Conservation (phyloP, 2,113 vertebrate species). For the Lanius ludovicianus region DNA sequence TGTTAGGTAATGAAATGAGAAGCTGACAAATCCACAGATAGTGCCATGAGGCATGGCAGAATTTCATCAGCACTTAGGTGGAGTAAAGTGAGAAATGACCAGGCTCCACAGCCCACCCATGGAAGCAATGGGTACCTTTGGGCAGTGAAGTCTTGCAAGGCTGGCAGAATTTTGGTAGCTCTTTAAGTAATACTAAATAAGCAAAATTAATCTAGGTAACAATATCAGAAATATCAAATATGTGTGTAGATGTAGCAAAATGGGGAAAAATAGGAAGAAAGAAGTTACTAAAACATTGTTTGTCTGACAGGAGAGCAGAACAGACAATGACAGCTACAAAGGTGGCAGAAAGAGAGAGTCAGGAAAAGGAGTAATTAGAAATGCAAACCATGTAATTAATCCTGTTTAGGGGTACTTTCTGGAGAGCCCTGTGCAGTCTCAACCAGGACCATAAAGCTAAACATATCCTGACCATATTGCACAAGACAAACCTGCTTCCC, state of each 20-base stretch:
- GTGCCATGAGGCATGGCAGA: neutral
- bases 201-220: neutral
- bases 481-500: neutral
- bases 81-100: neutral
- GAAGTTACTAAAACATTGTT: neutral
- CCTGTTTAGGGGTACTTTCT: neutral
- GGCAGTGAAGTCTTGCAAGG: neutral
- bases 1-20: neutral
- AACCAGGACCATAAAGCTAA: neutral
- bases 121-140: neutral
- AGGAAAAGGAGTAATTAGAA: neutral
- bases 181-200: neutral
- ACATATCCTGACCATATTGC: neutral
- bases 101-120: fast-evolving
- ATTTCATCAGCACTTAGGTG: fast-evolving
- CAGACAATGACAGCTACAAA: neutral
- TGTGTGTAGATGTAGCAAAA: neutral
- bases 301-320: neutral
- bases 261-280: neutral
- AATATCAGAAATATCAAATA: neutral
- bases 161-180: neutral
- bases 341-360: neutral
- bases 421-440: neutral
- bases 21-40: neutral
- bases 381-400: neutral